These are phyloP conservation scores for Bombyx mori DNA, from an alignment of 1,140 invertebrate genomes.

Conservation along the genomic window DNA sequence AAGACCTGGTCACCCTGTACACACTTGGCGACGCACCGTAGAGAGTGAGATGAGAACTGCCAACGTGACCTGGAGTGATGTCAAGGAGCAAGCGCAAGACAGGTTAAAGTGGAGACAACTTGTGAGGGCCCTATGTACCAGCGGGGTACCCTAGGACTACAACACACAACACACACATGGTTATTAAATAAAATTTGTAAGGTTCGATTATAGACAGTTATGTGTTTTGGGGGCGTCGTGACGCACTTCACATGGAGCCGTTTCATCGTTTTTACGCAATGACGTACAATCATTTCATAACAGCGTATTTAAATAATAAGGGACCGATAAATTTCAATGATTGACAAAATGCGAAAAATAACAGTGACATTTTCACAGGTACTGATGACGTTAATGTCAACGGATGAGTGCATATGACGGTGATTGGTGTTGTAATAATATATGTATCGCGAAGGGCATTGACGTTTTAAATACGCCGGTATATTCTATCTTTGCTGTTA, in stretches of 20 bases:
- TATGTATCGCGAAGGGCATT: constrained; percentile 2
- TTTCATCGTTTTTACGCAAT: constrained; percentile 26
- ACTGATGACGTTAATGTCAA: constrained; percentile 22
- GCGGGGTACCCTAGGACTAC: too few relatives aligned
- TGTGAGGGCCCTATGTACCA: too few relatives aligned
- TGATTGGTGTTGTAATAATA: not conserved
- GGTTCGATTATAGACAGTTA: not conserved
- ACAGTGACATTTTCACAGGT: constrained; percentile 24
- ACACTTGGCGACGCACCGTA: too few relatives aligned
- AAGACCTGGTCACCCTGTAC: too few relatives aligned
- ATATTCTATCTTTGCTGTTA: not conserved
- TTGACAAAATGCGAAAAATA: not conserved
- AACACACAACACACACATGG: too few relatives aligned
- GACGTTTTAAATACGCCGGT: not conserved
- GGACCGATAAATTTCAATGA: constrained; percentile 33
- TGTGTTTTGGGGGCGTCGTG: constrained; percentile 8
- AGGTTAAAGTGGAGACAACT: too few relatives aligned
- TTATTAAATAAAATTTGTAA: constrained; percentile 5
- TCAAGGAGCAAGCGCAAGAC: too few relatives aligned
- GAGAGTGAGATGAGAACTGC: too few relatives aligned
- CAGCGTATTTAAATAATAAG: constrained; percentile 47
- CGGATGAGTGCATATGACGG: not conserved
- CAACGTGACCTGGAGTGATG: too few relatives aligned
- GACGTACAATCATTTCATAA: constrained; percentile 43
- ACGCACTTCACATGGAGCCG: constrained; percentile 21